phyloP scores from a whole-genome alignment of 1,140 invertebrate genomes.

The Microplitis mediator region DNA sequence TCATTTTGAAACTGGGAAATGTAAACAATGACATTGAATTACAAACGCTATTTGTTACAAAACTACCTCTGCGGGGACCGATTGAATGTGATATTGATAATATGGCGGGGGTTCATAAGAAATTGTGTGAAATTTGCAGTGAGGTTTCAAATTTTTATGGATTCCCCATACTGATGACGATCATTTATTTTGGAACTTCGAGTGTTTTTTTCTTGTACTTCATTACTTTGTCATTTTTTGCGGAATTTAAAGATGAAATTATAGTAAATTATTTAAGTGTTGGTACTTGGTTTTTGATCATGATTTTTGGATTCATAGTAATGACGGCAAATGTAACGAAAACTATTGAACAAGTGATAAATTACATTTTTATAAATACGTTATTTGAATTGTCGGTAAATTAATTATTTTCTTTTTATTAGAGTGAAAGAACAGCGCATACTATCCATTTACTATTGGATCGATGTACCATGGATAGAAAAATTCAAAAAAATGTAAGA shows the following conservation, averaged over 20 bases:
- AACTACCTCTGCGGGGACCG: not conserved
- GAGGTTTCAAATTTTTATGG: not conserved
- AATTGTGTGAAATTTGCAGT: not conserved
- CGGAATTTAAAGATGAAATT: not conserved
- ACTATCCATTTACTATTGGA: not conserved
- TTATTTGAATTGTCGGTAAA: too few species aligned
- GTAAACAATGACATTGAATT: not conserved
- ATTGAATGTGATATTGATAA: not conserved
- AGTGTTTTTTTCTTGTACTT: not conserved
- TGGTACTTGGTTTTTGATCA: too few species aligned
- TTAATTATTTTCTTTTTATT: not conserved
- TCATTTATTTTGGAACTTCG: not conserved
- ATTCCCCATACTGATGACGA: not conserved
- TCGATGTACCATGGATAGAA: not conserved
- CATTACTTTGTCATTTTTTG: not conserved
- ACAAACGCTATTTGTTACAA: not conserved
- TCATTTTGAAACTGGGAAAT: not conserved
- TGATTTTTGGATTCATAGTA: too few species aligned
- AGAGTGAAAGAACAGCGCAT: not conserved
- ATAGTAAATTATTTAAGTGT: too few species aligned
- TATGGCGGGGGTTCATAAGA: not conserved
- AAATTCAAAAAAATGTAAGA: not conserved
- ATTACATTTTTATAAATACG: not conserved
- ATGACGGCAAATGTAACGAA: not conserved
- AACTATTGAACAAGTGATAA: not conserved